These are phyloP conservation scores for Diaprepes abbreviatus DNA, from an alignment of 2,888 invertebrate species.

Conservation along the genomic window DNA sequence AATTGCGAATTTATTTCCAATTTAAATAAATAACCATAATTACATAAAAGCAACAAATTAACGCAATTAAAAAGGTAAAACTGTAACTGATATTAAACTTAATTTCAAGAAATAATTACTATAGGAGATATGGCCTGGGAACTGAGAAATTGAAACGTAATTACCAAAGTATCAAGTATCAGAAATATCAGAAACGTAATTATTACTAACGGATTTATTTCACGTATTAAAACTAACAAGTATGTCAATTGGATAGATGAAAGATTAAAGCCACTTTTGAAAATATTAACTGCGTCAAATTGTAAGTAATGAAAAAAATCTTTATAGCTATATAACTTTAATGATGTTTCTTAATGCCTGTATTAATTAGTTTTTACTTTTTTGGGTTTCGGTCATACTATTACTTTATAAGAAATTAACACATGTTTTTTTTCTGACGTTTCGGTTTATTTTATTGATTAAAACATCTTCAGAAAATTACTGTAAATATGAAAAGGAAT, in stretches of 20 bases:
- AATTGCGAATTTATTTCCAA: too few species aligned
- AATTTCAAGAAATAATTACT: conserved; percentile 30
- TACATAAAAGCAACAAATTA: conserved; percentile 11
- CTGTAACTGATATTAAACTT: conserved; percentile 15
- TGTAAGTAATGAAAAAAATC: background rate
- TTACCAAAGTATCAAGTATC: conserved; percentile 18
- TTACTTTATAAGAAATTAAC: too few species aligned
- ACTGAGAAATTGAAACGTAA: conserved; percentile 32
- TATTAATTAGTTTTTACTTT: too few species aligned
- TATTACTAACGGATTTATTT: conserved; percentile 4
- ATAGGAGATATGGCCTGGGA: conserved; percentile 22
- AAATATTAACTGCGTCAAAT: conserved; percentile 5
- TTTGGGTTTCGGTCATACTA: too few species aligned
- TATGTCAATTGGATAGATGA: conserved; percentile 15
- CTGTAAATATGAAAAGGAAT: too few species aligned
- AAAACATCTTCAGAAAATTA: too few species aligned
- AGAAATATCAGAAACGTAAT: too few species aligned
- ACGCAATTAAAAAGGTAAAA: background rate
- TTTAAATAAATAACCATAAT: too few species aligned
- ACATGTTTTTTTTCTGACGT: too few species aligned
- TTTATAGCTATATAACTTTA: background rate
- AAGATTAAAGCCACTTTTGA: background rate
- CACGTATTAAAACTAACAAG: conserved; percentile 8
- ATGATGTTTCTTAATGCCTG: background rate
- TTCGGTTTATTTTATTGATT: too few species aligned